Percentiles rank a stretch among this genome's conserved stretches.
phyloP scores from a whole-genome alignment of 2,888 invertebrate species.

The Scaptomyza reducta region DNA sequence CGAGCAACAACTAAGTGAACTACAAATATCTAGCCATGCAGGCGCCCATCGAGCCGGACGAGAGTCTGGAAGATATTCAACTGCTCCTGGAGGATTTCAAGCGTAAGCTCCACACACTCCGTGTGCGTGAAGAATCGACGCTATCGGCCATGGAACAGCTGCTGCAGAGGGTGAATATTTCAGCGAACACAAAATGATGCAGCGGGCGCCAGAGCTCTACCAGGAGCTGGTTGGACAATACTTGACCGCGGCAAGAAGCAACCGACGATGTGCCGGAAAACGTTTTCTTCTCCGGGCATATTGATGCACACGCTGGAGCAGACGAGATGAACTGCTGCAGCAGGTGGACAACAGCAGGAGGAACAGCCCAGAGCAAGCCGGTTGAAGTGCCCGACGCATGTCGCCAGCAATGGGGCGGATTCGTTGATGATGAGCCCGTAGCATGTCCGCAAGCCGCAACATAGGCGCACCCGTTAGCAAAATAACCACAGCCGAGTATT shows the following conservation, averaged over 20 bases:
- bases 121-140: constrained; percentile 91
- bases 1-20: constrained; percentile 88
- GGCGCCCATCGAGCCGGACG: constrained; percentile 58
- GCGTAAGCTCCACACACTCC: constrained; percentile 85
- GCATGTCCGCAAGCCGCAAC: constrained; percentile 71
- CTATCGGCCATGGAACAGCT: constrained; percentile 91
- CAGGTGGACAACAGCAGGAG: constrained; percentile 32
- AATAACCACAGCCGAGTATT: constrained; percentile 53
- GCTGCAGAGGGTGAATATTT: constrained; percentile 89
- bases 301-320: constrained; percentile 92
- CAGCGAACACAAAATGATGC: constrained; percentile 96
- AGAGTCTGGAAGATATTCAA: constrained; percentile 86
- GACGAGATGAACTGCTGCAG: constrained; percentile 86
- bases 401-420: constrained; percentile 86
- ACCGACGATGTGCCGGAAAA: constrained; percentile 85
- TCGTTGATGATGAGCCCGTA: constrained; percentile 84
- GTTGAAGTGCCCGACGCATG: constrained; percentile 79
- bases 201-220: constrained; percentile 94
- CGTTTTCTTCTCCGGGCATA: constrained; percentile 90
- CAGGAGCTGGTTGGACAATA: constrained; percentile 95
- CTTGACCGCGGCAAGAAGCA: constrained; percentile 89
- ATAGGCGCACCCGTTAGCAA: constrained; percentile 5
- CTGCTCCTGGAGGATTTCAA: constrained; percentile 88
- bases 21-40: constrained; percentile 85
- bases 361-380: no score